Base-by-base conservation (phyloP, 2,888 invertebrate genomes). In the Drosophila kokeensis region DNA sequence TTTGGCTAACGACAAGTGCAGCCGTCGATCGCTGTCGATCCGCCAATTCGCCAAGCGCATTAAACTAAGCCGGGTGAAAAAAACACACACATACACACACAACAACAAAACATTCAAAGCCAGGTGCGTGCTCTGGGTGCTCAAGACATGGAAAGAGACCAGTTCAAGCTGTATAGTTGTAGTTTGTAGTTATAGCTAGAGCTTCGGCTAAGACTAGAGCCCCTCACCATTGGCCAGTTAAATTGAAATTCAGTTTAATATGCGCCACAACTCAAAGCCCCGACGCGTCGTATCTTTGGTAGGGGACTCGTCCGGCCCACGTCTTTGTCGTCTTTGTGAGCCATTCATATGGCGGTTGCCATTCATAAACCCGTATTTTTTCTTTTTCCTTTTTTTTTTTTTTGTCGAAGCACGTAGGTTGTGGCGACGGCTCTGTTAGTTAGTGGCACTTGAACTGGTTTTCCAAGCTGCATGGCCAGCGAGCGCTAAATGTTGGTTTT, bases 1-100 rank as follows among this genome's bases (percentile, higher is more conserved):
- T 85, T 85, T 85, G 79, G 61, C 74, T 60, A 89, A 70, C 89
- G 88, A 89, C 90, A 86, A 86, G 90, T 86, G 86, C 90, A 89
- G 78, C 78, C 82, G 81, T 78, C 79, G 82, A 77, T 88, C 73
- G 83, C 68, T 64, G 73, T 27, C 71, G 69, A 55, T 83, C 71
- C 74, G 69, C 59, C 81, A 65, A 78, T 70, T 69, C 82, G 82
- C 59, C 45, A 40, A 62, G 81, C 75, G 86, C 78, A 85, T 86
- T 89, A 85, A 87, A 81, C 82, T 86, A 85, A 85, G 77, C 80
- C 79, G 71, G 70, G 45, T 24, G 21, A 24, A 45, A 24, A 45
- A 45, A 45, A 45, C 1, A 42, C 40, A 42, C 24, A 54, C 5
- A 36, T 1, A 38, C 34, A 27, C 54, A 54, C 49, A n/a, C 29